phyloP scores from a whole-genome alignment of 2,113 vertebrate genomes.

The Columba livia region DNA sequence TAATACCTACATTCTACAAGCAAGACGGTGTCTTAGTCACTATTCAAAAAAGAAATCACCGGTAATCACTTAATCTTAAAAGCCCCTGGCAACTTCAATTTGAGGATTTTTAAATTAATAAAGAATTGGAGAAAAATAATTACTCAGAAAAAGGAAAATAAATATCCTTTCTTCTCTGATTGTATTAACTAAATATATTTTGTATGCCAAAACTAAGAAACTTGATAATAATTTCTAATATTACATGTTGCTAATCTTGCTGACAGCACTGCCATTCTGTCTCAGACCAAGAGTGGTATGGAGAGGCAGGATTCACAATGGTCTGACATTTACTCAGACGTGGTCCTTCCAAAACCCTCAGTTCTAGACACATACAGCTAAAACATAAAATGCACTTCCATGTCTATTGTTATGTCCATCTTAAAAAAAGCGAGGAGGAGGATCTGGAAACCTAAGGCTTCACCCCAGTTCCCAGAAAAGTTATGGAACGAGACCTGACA shows the following conservation, averaged over 20 bases:
- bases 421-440: not conserved
- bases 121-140: not conserved
- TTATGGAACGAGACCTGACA: not conserved
- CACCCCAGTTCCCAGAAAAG: not conserved
- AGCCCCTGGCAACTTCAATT: not conserved
- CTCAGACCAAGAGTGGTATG: not conserved
- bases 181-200: not conserved
- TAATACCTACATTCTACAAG: not conserved
- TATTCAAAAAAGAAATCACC: not conserved
- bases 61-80: not conserved
- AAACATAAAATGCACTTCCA: accelerated
- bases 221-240: not conserved
- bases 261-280: not conserved
- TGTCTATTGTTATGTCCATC: not conserved
- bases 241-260: not conserved
- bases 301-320: not conserved
- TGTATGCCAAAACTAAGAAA: not conserved
- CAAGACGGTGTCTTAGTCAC: not conserved
- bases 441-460: not conserved
- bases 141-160: not conserved
- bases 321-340: not conserved
- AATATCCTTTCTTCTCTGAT: not conserved
- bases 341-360: not conserved
- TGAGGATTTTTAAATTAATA: not conserved
- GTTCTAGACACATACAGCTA: not conserved